Evolutionary conservation across 2,113 vertebrate genomes (phyloP).

Genomic region (Vireo altiloquus): DNA sequence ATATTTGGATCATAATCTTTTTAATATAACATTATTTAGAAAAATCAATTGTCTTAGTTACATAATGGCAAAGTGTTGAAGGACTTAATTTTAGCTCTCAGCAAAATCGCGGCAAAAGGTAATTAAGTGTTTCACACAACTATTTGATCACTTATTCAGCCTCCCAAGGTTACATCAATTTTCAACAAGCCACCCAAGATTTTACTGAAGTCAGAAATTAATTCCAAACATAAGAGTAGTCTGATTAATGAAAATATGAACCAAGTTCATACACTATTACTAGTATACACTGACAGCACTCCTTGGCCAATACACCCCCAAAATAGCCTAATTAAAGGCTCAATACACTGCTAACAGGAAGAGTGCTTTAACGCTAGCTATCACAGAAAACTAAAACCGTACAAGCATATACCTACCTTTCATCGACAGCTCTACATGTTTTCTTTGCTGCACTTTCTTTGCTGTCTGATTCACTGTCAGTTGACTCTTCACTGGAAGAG

Average conservation of each 20-base stretch:
- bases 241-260: background rate
- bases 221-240: constrained; percentile 28
- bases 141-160: constrained; percentile 66
- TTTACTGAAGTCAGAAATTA: constrained; percentile 61
- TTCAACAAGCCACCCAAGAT: constrained; percentile 64
- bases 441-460: constrained; percentile 67
- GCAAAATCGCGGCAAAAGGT: constrained; percentile 74
- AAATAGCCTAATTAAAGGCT: background rate
- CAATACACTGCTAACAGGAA: background rate
- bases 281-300: background rate
- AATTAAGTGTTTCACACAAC: constrained; percentile 77
- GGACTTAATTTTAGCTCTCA: constrained; percentile 78
- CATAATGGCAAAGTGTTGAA: constrained; percentile 74
- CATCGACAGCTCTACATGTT: background rate
- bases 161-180: constrained; percentile 76
- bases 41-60: constrained; percentile 82
- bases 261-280: background rate
- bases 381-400: background rate
- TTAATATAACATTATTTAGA: constrained; percentile 80
- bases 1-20: constrained; percentile 78
- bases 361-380: background rate
- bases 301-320: background rate
- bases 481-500: constrained; percentile 71
- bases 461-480: constrained; percentile 71
- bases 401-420: constrained; percentile 55